These are phyloP conservation scores for Dasyornis broadbenti DNA, from an alignment of 2,113 vertebrate genomes.

Conservation along the genomic window DNA sequence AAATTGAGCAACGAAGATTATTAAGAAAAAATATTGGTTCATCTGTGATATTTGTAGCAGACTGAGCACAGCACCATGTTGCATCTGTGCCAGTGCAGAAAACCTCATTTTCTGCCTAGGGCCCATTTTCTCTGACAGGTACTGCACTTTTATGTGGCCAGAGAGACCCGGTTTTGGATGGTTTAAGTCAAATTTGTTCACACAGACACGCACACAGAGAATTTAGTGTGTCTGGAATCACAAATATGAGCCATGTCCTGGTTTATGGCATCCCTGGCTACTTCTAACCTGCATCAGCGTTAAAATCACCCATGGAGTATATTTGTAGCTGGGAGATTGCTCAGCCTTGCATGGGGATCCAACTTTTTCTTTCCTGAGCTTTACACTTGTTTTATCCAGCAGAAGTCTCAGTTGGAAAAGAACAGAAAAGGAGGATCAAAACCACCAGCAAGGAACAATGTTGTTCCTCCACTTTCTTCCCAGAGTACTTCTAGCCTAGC, in stretches of 20 bases:
- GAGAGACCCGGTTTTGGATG: fast-evolving
- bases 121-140: background rate
- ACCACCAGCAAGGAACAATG: background rate
- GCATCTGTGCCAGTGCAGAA: background rate
- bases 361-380: background rate
- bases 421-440: background rate
- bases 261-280: background rate
- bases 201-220: background rate
- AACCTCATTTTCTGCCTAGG: background rate
- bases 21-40: background rate
- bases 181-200: background rate
- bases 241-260: fast-evolving
- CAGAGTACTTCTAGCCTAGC: background rate
- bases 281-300: background rate
- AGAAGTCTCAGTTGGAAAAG: background rate
- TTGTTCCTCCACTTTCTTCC: background rate
- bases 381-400: background rate
- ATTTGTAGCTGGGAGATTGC: background rate
- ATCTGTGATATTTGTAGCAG: background rate
- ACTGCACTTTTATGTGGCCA: background rate
- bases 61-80: background rate
- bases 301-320: background rate
- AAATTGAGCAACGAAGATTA: background rate
- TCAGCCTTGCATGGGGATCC: background rate
- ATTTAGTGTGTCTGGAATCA: background rate